Evolutionary conservation across 2,113 vertebrate genomes (phyloP), one percentile per base, ranked within the genome.

Genomic region (Vimba vimba): DNA sequence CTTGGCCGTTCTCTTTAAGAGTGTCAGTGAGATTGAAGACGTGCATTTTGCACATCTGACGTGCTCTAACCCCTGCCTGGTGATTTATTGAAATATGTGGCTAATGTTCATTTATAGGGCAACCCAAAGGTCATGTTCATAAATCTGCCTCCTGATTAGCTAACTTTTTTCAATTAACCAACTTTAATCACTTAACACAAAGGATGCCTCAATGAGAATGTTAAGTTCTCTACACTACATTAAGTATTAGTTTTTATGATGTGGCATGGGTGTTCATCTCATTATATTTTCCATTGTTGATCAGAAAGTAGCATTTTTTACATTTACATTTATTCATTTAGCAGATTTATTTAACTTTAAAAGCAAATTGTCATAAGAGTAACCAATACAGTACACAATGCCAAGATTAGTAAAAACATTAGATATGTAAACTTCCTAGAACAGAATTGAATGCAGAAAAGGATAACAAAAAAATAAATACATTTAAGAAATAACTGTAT

Each of bases 41-140:
- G 25, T 79, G 50, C 27, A 55, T 69, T 82, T 55, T 83, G 47
- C 69, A 43, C 45, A 57, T 79, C 19, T 77, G 76, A 84, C n/a
- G 59, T 30, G 66, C 23, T 33, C 68, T 74, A 60, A 68, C 43
- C 43, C 15, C 71, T 66, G 78, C 76, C 23, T n/a, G 6, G 21
- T 85, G 83, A 87, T 87, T 85, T 68, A 85, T 82, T 30, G 50
- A 75, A 50, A 83, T 69, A 30, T 45, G 23, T 62, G 60, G 74
- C 27, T 87, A 69, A 87, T 79, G 79, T 85, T 52, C 69, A 78
- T 85, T 73, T 27, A 81, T 75, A 79, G 59, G 78, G 71, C 80
- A 47, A 60, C 79, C 47, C 33, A 87, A 89, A 91, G 87, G 90
- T 91, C 87, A 81, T 68, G 43, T 74, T 71, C 78, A 79, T 85